Percentiles rank a stretch among this genome's conserved stretches.
Conservation (phyloP, 2,797 vertebrate genomes). For the Brachyrhaphis roseni region DNA sequence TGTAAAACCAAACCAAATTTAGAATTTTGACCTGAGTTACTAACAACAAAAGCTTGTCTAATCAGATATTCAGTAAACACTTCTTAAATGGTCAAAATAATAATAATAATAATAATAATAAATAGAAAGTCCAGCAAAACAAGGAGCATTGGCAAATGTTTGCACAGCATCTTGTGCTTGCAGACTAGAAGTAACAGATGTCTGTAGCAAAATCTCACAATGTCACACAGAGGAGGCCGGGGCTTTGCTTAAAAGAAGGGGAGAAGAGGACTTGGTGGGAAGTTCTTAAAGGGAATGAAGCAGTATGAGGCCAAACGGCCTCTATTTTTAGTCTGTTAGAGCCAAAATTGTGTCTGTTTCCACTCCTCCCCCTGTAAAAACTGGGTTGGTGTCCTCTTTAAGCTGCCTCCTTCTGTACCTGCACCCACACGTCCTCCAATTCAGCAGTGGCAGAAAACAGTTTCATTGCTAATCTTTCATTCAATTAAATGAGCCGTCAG, state of each 20-base stretch:
- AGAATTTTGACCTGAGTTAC: too few species aligned
- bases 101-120: background rate
- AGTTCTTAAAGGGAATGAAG: conserved; percentile 49
- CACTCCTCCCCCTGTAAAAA: conserved; percentile 50
- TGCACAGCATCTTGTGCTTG: background rate
- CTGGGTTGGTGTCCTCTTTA: conserved; percentile 71
- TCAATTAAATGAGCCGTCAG: conserved; percentile 44
- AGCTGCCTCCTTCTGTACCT: conserved; percentile 48
- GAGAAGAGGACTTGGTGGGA: conserved; percentile 37
- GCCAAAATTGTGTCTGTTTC: conserved; percentile 53
- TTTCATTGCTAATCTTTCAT: conserved; percentile 44
- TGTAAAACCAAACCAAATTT: too few species aligned
- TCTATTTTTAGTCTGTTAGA: conserved; percentile 71
- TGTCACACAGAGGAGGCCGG: conserved; percentile 23
- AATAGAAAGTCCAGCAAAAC: background rate
- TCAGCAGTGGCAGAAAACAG: conserved; percentile 32
- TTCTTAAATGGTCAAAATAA: too few species aligned
- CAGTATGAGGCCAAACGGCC: conserved; percentile 51
- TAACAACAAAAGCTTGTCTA: too few species aligned
- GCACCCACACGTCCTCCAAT: conserved; percentile 29
- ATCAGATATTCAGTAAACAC: too few species aligned
- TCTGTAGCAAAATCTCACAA: background rate
- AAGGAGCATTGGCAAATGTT: background rate
- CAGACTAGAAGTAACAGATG: background rate
- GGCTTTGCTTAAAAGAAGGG: conserved; percentile 15